Evolutionary conservation across 2,888 invertebrate species (phyloP).

Genomic region (Xylota segnis): DNA sequence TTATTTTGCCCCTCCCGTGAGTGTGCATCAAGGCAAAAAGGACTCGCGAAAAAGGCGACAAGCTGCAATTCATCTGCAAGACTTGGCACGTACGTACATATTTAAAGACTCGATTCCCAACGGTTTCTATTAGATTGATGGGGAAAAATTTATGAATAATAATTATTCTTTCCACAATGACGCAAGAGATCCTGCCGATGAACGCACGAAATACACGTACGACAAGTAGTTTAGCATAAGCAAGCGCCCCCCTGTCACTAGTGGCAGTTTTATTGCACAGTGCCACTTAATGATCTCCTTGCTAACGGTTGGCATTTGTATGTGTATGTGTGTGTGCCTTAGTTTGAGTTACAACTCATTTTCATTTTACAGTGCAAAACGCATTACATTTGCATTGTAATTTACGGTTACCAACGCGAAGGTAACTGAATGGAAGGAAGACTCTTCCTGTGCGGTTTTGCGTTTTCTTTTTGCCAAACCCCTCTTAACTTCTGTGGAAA

Average conservation of each 20-base stretch:
- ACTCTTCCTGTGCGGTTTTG: constrained; percentile 57
- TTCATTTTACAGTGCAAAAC: constrained; percentile 16
- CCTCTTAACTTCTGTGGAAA: constrained; percentile 25
- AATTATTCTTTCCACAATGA: constrained; percentile 33
- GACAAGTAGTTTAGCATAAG: background rate
- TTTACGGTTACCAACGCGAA: constrained; percentile 51
- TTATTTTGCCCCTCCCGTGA: constrained; percentile 14
- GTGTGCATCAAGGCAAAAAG: constrained; percentile 32
- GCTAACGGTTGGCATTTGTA: background rate
- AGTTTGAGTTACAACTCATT: constrained; percentile 48
- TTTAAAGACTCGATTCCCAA: constrained; percentile 11
- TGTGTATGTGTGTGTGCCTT: background rate
- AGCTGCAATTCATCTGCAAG: constrained; percentile 47
- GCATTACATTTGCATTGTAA: constrained; percentile 64
- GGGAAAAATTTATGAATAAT: constrained; percentile 46
- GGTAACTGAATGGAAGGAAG: constrained; percentile 58
- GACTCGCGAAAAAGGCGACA: constrained; percentile 9
- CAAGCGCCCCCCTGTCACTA: background rate
- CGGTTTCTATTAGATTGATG: constrained; percentile 40
- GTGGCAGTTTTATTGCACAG: background rate
- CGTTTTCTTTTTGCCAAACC: background rate
- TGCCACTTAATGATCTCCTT: constrained; percentile 48
- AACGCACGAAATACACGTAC: constrained; percentile 32
- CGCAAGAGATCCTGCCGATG: constrained; percentile 4
- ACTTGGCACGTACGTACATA: constrained; percentile 59